A percentile compares a stretch with the other conserved stretches of the same genome.
phyloP scores from a whole-genome alignment of 2,113 vertebrate genomes.

The Proteles cristata region DNA sequence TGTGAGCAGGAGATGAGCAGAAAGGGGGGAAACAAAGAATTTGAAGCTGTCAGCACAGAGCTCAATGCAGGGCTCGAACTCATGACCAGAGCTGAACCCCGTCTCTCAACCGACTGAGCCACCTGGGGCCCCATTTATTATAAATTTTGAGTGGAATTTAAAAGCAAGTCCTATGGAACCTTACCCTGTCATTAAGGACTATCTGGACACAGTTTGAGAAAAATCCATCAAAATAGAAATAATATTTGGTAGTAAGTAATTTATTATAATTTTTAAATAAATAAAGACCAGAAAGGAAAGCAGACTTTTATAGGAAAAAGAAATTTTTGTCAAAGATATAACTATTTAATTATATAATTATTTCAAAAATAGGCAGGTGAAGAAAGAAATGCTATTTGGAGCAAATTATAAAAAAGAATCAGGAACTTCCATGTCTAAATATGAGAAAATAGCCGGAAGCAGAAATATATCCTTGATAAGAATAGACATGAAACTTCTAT shows the following conservation, averaged over 20 bases:
- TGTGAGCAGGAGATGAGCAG: too few relatives aligned
- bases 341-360: background rate
- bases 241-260: background rate
- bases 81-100: too few relatives aligned
- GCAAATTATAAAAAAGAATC: background rate
- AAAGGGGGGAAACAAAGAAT: too few relatives aligned
- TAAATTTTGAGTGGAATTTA: background rate
- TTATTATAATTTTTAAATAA: background rate
- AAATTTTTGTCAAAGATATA: background rate
- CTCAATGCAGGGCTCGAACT: accelerated
- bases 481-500: background rate
- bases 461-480: background rate
- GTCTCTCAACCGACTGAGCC: too few relatives aligned
- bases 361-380: background rate
- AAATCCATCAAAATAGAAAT: background rate
- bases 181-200: background rate
- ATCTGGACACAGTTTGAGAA: background rate
- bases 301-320: background rate
- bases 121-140: too few relatives aligned
- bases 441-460: background rate
- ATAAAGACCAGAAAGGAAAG: background rate
- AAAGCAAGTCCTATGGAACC: background rate
- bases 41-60: too few relatives aligned
- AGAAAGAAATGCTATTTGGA: background rate
- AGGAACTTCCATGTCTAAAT: background rate